phyloP scores from a whole-genome alignment of 2,888 invertebrate species.

The Ophion ellenae region DNA sequence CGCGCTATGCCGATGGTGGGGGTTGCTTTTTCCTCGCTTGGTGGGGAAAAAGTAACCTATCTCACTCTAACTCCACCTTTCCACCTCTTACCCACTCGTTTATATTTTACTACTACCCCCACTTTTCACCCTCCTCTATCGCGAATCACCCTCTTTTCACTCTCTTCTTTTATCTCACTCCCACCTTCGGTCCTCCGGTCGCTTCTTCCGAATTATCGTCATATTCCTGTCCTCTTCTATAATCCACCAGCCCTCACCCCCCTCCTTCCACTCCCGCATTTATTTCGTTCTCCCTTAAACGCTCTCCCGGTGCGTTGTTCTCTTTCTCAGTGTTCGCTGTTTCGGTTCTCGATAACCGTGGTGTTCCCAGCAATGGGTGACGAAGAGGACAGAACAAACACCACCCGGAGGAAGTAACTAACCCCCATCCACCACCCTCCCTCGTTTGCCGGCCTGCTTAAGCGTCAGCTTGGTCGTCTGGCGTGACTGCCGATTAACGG shows the following conservation, averaged over 20 bases:
- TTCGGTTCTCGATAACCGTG: conserved; percentile 40
- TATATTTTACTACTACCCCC: conserved; percentile 50
- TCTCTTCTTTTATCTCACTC: conserved; percentile 44
- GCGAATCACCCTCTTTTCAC: conserved; percentile 66
- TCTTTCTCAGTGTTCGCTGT: conserved; percentile 30
- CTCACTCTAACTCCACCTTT: conserved; percentile 54
- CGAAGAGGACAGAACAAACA: conserved; percentile 50
- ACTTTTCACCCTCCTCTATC: conserved; percentile 68
- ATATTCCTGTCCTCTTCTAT: conserved; percentile 54
- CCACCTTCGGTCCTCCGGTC: conserved; percentile 24
- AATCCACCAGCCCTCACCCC: conserved; percentile 11
- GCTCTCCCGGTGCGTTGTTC: neutral
- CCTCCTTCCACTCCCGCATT: neutral
- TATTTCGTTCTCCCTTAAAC: conserved; percentile 26
- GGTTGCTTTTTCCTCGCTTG: conserved; percentile 79
- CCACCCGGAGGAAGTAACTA: conserved; percentile 36
- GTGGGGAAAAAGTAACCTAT: conserved; percentile 81
- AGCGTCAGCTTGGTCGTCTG: conserved; percentile 54
- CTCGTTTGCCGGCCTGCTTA: conserved; percentile 38
- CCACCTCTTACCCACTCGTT: conserved; percentile 47
- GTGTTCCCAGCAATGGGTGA: conserved; percentile 47
- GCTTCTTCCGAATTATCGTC: conserved; percentile 50
- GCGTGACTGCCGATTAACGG: conserved; percentile 68
- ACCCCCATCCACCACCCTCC: conserved; percentile 17
- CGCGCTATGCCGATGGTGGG: conserved; percentile 74